Conservation (phyloP, 2,888 invertebrate genomes). For the Timema podura region DNA sequence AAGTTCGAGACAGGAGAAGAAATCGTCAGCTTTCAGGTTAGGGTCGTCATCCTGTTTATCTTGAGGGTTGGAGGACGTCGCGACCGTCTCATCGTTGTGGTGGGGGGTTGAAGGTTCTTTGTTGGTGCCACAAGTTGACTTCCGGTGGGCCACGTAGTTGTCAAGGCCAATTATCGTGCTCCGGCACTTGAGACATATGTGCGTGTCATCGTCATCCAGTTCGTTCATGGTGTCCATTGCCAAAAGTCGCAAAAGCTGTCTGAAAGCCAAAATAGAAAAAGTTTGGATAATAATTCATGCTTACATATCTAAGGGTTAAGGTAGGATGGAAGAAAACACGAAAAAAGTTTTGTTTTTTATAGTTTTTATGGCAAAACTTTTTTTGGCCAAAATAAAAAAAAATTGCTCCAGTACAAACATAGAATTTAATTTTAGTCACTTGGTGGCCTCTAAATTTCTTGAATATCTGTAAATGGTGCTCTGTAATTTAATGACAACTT, state of each 20-base stretch:
- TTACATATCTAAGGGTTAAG: too few relatives aligned
- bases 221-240: neutral
- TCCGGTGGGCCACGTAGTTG: conserved; percentile 80
- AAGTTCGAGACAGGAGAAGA: conserved; percentile 70
- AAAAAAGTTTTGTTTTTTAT: too few relatives aligned
- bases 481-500: too few relatives aligned
- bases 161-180: conserved; percentile 74
- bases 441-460: too few relatives aligned
- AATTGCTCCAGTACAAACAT: too few relatives aligned
- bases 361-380: too few relatives aligned
- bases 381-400: too few relatives aligned
- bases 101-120: conserved; percentile 34
- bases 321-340: too few relatives aligned
- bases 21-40: conserved; percentile 73
- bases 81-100: conserved; percentile 33
- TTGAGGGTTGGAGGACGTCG: conserved; percentile 38
- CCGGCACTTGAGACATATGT: conserved; percentile 85
- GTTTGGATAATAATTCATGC: too few relatives aligned
- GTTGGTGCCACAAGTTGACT: conserved; percentile 57
- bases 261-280: neutral
- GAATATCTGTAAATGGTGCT: too few relatives aligned
- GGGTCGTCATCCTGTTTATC: conserved; percentile 48
- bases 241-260: neutral
- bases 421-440: too few relatives aligned
- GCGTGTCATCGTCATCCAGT: conserved; percentile 72